Conservation (phyloP, 2,113 vertebrate genomes). For the Gymnarchus niloticus region DNA sequence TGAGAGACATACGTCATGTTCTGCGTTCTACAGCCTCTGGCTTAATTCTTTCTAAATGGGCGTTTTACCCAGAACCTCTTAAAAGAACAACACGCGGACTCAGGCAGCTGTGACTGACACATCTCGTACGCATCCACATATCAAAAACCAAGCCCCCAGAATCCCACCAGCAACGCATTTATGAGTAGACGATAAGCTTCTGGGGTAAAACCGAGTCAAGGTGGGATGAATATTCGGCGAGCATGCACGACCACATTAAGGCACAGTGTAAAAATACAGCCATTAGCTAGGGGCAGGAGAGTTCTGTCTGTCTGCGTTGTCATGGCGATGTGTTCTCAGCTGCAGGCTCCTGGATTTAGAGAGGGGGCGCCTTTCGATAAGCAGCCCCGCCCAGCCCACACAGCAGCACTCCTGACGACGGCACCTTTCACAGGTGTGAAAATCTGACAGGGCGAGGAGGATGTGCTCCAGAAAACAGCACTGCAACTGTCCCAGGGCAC, state of each 20-base stretch:
- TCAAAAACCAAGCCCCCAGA: not conserved
- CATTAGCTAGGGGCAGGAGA: not conserved
- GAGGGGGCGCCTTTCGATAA: not conserved
- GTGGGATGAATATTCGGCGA: not conserved
- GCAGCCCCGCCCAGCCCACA: not conserved
- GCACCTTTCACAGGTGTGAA: not conserved
- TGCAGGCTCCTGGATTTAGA: not conserved
- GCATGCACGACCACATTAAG: not conserved
- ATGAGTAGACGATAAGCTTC: not conserved
- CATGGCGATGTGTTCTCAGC: not conserved
- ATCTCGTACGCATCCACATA: not conserved
- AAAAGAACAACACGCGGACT: not conserved
- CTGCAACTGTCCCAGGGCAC: not conserved
- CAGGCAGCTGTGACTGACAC: not conserved
- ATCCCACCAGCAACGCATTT: not conserved
- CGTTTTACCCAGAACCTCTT: not conserved
- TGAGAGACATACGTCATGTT: not conserved
- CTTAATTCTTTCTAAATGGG: not conserved
- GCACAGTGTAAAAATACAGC: not conserved
- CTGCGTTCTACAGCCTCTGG: not conserved
- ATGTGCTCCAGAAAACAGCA: not conserved
- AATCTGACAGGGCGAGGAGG: not conserved
- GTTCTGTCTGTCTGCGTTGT: constrained; percentile 14
- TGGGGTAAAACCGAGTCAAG: not conserved
- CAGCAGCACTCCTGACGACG: not conserved